A percentile compares a stretch with the other conserved stretches of the same genome.
These are phyloP conservation scores for Dione juno DNA, from an alignment of 2,888 invertebrate genomes.

Conservation along the genomic window DNA sequence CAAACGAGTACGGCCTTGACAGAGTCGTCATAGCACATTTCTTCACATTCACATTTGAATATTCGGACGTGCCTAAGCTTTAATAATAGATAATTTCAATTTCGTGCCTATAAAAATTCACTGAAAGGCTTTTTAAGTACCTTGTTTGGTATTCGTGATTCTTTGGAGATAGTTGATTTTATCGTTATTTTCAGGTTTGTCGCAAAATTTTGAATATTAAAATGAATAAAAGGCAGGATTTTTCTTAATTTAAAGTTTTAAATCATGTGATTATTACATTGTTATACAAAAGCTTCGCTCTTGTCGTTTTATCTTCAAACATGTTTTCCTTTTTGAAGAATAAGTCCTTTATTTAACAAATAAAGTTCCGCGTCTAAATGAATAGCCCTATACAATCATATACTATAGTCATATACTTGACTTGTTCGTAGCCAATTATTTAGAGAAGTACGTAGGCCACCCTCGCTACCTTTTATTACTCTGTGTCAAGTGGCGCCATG, in stretches of 20 bases:
- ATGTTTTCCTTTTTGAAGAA: no score
- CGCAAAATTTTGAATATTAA: no score
- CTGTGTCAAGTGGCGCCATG: conserved; percentile 7
- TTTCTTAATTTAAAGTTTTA: no score
- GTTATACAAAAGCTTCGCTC: no score
- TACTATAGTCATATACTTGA: background rate
- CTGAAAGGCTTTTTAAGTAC: background rate
- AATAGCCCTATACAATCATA: background rate
- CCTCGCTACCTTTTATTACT: conserved; percentile 5
- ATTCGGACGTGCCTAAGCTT: conserved; percentile 6
- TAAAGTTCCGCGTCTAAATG: no score
- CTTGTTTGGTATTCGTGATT: background rate
- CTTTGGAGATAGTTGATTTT: conserved; percentile 3
- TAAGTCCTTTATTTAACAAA: no score
- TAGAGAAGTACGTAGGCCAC: background rate
- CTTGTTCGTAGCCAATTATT: background rate
- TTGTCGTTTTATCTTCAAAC: no score
- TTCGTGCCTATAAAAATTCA: conserved; percentile 8
- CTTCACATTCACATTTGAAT: background rate
- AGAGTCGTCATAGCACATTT: background rate
- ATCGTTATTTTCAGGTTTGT: background rate
- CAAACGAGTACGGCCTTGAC: background rate
- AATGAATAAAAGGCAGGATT: no score
- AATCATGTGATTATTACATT: no score
- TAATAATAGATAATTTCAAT: conserved; percentile 9